These are phyloP conservation scores for Epinotia demarniana DNA, from an alignment of 2,888 invertebrate species.

Conservation along the genomic window DNA sequence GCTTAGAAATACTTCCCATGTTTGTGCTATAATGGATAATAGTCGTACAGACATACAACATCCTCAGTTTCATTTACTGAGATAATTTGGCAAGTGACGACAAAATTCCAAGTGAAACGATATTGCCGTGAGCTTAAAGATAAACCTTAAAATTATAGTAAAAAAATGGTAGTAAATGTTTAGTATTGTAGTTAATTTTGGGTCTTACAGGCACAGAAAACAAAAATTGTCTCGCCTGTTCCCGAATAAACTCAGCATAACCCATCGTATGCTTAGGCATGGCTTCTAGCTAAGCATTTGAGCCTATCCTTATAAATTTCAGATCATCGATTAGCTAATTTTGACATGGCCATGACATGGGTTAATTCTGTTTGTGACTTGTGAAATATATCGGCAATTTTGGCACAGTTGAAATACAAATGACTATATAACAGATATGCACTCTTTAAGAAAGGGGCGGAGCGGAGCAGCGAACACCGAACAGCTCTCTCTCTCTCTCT, in stretches of 20 bases:
- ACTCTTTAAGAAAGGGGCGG: too few species aligned
- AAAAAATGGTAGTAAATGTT: constrained; percentile 56
- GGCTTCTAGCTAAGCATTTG: too few species aligned
- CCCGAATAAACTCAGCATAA: not conserved
- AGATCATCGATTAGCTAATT: too few species aligned
- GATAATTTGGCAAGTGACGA: not conserved
- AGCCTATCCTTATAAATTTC: too few species aligned
- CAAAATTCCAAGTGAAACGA: not conserved
- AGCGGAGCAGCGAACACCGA: too few species aligned
- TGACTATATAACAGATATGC: too few species aligned
- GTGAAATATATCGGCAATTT: too few species aligned
- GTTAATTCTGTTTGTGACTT: not conserved
- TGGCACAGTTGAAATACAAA: too few species aligned
- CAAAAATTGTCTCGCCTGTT: not conserved
- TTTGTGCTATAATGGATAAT: constrained; percentile 1
- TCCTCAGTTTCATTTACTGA: too few species aligned
- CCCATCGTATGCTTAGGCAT: too few species aligned
- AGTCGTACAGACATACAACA: not conserved
- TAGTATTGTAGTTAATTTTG: constrained; percentile 54
- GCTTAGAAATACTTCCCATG: not conserved
- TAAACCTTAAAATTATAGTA: constrained; percentile 24
- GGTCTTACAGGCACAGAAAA: not conserved
- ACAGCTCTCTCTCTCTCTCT: too few species aligned
- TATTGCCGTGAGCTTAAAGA: constrained; percentile 22
- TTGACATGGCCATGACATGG: too few species aligned